phyloP scores from a whole-genome alignment of 2,888 invertebrate genomes.

The Microctonus brassicae region DNA sequence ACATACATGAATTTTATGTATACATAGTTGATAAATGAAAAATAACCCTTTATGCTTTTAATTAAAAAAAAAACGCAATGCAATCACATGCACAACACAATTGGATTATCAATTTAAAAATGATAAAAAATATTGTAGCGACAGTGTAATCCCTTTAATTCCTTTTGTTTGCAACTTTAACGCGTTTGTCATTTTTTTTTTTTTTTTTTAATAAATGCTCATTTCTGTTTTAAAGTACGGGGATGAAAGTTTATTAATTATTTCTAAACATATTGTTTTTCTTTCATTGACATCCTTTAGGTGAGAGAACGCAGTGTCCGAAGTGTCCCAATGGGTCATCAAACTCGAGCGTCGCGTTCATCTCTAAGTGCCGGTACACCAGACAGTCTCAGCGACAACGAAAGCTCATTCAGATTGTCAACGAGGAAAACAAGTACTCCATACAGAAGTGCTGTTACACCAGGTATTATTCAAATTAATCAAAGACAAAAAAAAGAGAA shows the following conservation, averaged over 20 bases:
- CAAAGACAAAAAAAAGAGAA: no score
- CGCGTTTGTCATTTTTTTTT: neutral
- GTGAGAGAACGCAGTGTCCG: conserved; percentile 93
- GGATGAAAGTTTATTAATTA: no score
- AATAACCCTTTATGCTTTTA: neutral
- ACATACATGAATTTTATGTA: neutral
- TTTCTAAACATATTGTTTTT: neutral
- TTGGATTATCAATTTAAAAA: neutral
- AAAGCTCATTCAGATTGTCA: conserved; percentile 81
- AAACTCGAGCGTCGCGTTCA: conserved; percentile 79
- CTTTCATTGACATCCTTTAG: conserved; percentile 70
- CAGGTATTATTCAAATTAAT: no score
- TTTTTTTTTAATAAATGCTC: neutral
- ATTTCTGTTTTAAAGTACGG: no score
- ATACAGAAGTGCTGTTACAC: conserved; percentile 79
- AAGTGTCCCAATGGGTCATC: conserved; percentile 91
- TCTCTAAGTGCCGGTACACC: conserved; percentile 89
- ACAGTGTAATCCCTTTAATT: conserved; percentile 14
- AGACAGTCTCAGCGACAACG: conserved; percentile 90
- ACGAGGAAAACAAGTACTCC: conserved; percentile 78
- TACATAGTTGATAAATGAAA: neutral
- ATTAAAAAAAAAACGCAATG: no score
- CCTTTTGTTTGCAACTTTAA: conserved; percentile 1
- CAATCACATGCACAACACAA: conserved; percentile 23
- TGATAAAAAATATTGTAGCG: conserved; percentile 1